These are phyloP conservation scores for Drosophila melanica DNA, from an alignment of 1,140 invertebrate genomes.

Conservation along the genomic window DNA sequence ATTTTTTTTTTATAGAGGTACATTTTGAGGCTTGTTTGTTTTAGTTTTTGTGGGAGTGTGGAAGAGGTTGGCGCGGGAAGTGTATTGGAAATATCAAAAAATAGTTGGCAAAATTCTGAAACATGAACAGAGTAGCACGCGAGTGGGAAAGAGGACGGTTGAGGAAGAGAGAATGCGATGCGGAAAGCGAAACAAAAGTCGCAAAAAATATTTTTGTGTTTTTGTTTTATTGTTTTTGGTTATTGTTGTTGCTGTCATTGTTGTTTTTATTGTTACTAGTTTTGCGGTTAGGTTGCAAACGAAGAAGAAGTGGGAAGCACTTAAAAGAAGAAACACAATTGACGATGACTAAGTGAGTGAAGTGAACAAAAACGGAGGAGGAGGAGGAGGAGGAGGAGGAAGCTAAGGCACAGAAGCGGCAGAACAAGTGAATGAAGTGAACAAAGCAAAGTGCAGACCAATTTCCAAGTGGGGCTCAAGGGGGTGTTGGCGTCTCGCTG, in stretches of 20 bases:
- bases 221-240: background rate
- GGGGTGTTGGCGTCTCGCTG: background rate
- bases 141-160: background rate
- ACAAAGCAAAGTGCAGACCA: constrained; percentile 5
- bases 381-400: too few species aligned
- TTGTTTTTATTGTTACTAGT: constrained; percentile 23
- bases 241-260: constrained; percentile 2
- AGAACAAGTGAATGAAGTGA: constrained; percentile 14
- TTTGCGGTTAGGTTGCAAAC: constrained; percentile 48
- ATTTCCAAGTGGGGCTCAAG: background rate
- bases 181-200: constrained; percentile 45
- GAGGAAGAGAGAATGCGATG: constrained; percentile 6
- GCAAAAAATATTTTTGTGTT: constrained; percentile 18
- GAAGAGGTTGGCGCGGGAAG: too few species aligned
- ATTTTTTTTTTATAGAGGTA: background rate
- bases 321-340: constrained; percentile 40
- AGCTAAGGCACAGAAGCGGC: background rate
- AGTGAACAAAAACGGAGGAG: constrained; percentile 5
- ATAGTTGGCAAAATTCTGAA: background rate
- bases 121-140: constrained; percentile 1
- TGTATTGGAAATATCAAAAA: too few species aligned
- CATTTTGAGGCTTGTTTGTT: background rate
- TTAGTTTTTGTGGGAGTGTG: too few species aligned
- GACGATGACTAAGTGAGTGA: constrained; percentile 40
- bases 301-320: constrained; percentile 42